phyloP scores from a whole-genome alignment of 2,888 invertebrate species.

The Dione juno region DNA sequence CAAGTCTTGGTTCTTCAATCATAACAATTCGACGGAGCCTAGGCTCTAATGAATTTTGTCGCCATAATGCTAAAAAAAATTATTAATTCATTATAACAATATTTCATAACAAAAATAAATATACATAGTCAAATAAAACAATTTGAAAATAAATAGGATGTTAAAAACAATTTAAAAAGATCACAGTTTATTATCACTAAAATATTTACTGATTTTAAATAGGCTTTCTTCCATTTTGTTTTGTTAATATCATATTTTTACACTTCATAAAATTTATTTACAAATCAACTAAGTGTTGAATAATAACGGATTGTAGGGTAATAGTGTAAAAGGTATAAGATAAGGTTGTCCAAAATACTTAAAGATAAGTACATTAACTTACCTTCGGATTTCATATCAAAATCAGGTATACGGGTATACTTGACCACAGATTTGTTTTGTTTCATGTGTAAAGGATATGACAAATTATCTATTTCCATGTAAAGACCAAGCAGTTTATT shows the following conservation, averaged over 20 bases:
- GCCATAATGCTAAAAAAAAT: constrained; percentile 56
- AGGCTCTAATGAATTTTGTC: constrained; percentile 56
- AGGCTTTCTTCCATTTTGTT: neutral
- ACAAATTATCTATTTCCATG: constrained; percentile 57
- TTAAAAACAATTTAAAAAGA: neutral
- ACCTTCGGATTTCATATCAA: constrained; percentile 65
- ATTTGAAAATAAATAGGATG: neutral
- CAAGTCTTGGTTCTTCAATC: constrained; percentile 58
- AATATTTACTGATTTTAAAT: neutral
- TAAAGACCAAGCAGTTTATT: constrained; percentile 60
- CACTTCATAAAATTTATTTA: too few species aligned
- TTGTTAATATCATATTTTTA: too few species aligned
- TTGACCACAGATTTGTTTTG: constrained; percentile 67
- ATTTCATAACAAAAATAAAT: too few species aligned
- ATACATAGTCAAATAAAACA: neutral
- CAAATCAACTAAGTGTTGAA: too few species aligned
- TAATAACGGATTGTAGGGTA: neutral
- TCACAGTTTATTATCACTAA: neutral
- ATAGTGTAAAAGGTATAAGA: neutral
- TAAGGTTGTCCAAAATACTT: constrained; percentile 1
- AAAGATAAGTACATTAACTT: constrained; percentile 43
- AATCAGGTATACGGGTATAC: constrained; percentile 73
- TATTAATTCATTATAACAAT: too few species aligned
- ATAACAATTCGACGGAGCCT: constrained; percentile 64
- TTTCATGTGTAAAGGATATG: constrained; percentile 54